phyloP scores from a whole-genome alignment of 2,888 invertebrate species.

The Cryptocephalus moraei region DNA sequence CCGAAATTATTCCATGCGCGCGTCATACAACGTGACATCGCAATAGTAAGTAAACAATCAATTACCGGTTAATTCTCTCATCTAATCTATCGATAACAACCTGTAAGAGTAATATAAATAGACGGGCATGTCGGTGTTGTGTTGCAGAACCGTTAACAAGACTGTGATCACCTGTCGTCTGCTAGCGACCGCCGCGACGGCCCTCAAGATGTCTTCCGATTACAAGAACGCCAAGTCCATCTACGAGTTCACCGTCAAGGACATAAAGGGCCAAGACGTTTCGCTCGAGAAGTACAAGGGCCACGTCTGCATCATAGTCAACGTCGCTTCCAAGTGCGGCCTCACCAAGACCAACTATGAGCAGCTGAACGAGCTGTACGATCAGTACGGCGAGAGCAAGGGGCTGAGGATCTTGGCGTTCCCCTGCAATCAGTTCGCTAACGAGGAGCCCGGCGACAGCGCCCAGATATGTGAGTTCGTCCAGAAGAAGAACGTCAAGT shows the following conservation, averaged over 20 bases:
- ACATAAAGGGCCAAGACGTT: slow-evolving; percentile 72
- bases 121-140: too few species aligned
- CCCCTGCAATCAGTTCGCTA: slow-evolving; percentile 79
- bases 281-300: slow-evolving; percentile 69
- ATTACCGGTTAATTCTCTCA: too few species aligned
- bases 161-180: too few species aligned
- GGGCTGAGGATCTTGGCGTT: slow-evolving; percentile 71
- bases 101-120: too few species aligned
- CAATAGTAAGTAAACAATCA: too few species aligned
- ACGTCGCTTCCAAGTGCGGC: slow-evolving; percentile 81
- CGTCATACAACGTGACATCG: too few species aligned
- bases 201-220: too few species aligned
- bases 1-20: too few species aligned
- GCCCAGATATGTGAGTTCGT: slow-evolving; percentile 56
- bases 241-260: slow-evolving; percentile 25
- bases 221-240: too few species aligned
- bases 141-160: too few species aligned
- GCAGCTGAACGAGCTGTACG: slow-evolving; percentile 65
- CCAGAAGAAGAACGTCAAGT: slow-evolving; percentile 51
- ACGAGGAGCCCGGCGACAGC: slow-evolving; percentile 55
- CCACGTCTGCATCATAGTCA: slow-evolving; percentile 73
- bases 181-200: too few species aligned
- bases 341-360: slow-evolving; percentile 73
- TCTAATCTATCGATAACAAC: too few species aligned
- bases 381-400: slow-evolving; percentile 59